Base-by-base conservation (phyloP, 2,888 invertebrate genomes). In the Fissipunctia ypsillon region DNA sequence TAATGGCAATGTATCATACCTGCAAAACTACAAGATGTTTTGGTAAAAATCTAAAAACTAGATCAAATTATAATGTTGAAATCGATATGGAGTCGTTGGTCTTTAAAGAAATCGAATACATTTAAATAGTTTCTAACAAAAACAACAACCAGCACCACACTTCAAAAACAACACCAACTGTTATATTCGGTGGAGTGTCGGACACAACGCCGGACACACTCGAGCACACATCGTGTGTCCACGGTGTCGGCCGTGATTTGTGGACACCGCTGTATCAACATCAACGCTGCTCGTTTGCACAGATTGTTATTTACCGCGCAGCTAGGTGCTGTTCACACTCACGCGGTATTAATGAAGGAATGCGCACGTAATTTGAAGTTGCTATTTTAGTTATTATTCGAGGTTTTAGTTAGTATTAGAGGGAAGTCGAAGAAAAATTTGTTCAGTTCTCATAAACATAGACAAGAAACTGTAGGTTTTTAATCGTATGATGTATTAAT, bases 281-380 rank as follows among this genome's bases (percentile, higher is more conserved):
- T 89, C 91, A 89, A 80, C 90, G 87, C 85, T 77, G 86, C 92
- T 93, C 91, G 92, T 93, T 93, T 92, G 91, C 91, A 81, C 81
- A 89, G 90, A 92, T 92, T 93, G 93, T 92, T 92, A 92, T 92
- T 93, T 92, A 92, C 91, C 76, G 83, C 77, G 60, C 69, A 35
- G 54, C 74, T 70, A 75, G 76, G 87, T 22, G 41, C 6, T 63
- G 69, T 75, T 63, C 77, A 87, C 76, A 86, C 85, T 83, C 7
- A 25, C 9, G 35, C 25, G 0, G 28, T 61, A 48, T 74, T 74
- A 74, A 79, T 79, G 43, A 60, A 73, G 73, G 74, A 83, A 81
- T 82, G 73, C 59, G 56, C 61, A 35, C n/a, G 61, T 76, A 60
- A 73, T 73, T 81, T 63, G 16, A 59, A 76, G 65, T 68, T 60